A percentile compares a stretch with the other conserved stretches of the same genome.
These are phyloP conservation scores for Drosophila ustulata DNA, from an alignment of 2,888 invertebrate genomes.

Conservation along the genomic window DNA sequence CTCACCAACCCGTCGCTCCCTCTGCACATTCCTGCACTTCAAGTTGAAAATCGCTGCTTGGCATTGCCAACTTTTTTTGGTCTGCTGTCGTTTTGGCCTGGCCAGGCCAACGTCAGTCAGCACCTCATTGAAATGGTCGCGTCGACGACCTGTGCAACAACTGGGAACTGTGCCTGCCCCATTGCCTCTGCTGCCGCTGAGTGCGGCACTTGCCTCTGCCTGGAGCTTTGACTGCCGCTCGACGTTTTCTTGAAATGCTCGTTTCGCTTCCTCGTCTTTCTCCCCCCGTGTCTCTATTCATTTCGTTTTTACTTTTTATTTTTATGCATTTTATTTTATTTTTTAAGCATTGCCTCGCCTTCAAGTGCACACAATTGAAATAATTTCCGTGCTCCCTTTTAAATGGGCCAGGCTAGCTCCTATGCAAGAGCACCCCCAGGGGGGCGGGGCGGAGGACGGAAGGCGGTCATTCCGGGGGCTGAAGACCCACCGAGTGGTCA, in stretches of 20 bases:
- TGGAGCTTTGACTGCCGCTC: constrained; percentile 66
- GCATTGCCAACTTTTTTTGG: constrained; percentile 57
- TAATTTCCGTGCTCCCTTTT: constrained; percentile 76
- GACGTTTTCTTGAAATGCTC: constrained; percentile 75
- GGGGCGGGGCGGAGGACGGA: neutral
- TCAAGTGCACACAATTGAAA: constrained; percentile 82
- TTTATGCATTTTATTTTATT: constrained; percentile 18
- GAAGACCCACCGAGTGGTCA: constrained; percentile 21
- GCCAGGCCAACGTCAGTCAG: constrained; percentile 66
- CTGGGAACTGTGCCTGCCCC: constrained; percentile 24
- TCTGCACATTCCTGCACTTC: constrained; percentile 45
- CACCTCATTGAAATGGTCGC: constrained; percentile 80
- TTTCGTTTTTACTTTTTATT: constrained; percentile 10
- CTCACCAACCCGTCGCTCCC: constrained; percentile 3
- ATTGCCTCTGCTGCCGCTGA: constrained; percentile 30
- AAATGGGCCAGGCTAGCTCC: constrained; percentile 11
- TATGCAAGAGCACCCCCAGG: constrained; percentile 1
- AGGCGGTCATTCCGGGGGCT: neutral
- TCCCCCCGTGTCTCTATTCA: neutral
- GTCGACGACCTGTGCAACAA: constrained; percentile 52
- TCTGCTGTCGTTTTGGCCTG: constrained; percentile 31
- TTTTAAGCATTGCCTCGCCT: constrained; percentile 37
- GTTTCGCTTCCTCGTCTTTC: constrained; percentile 51
- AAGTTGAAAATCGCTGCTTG: constrained; percentile 71
- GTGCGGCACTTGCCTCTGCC: constrained; percentile 73